phyloP scores from a whole-genome alignment of 2,113 vertebrate genomes.

The Butorides virescens region DNA sequence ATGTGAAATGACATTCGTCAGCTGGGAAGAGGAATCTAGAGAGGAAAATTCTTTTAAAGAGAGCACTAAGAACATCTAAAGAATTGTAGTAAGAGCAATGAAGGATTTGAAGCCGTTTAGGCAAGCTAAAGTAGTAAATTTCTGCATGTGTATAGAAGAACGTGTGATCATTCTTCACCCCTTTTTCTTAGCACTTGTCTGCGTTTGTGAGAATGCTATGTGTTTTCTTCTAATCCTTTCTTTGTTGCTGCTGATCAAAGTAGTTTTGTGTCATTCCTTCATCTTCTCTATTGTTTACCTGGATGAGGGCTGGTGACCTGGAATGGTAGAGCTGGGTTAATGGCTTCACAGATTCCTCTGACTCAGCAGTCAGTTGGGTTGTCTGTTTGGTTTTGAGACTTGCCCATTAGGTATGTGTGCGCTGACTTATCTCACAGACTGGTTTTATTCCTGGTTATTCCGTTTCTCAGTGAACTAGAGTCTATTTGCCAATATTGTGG shows the following conservation, averaged over 20 bases:
- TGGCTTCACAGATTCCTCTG: neutral
- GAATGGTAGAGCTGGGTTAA: neutral
- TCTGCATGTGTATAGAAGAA: neutral
- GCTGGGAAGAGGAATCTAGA: neutral
- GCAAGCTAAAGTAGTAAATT: neutral
- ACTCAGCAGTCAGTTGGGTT: neutral
- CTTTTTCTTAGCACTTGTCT: neutral
- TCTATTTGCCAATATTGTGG: fast-evolving
- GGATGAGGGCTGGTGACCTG: neutral
- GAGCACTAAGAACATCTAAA: neutral
- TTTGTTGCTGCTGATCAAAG: neutral
- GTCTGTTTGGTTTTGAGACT: neutral
- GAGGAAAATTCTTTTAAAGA: neutral
- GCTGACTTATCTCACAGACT: neutral
- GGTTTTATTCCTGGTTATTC: neutral
- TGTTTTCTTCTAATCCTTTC: neutral
- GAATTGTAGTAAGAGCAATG: neutral
- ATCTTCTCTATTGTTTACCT: neutral
- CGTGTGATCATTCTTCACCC: neutral
- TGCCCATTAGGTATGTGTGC: neutral
- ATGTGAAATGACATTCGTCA: neutral
- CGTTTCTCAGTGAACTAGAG: neutral
- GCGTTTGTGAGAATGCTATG: neutral
- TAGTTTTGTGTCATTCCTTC: neutral
- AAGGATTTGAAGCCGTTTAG: neutral